Evolutionary conservation across 2,797 vertebrate species (phyloP), one percentile per base, ranked within the genome.

Genomic region (Chelmon rostratus): DNA sequence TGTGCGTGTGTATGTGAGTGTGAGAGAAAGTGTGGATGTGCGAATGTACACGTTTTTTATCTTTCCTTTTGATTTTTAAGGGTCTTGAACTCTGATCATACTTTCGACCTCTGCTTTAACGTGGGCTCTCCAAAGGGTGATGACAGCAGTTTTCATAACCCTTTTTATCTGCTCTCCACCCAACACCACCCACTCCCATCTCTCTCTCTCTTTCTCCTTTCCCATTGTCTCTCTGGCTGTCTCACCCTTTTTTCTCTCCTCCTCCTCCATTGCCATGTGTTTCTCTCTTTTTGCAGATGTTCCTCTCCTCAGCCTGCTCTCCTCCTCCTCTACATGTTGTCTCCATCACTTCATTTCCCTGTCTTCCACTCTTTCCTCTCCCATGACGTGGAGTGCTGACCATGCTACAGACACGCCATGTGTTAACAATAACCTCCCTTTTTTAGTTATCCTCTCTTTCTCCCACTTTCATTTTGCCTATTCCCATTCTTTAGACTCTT

Each of bases 241-340:
- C 64, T 72, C 33, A 6, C 38, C 40, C 13, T 38, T 53, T 52
- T 65, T 53, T 52, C 31, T 68, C 38, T 56, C 1, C 28, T 65
- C 40, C 42, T 46, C 62, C 58, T 58, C 0, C 40, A 35, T 53
- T 40, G 23, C 64, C 68, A 79, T 70, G 50, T 88, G 86, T 71
- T 81, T 78, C 76, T 77, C 25, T 81, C 69, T 57, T 73, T 62
- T 61, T 72, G 67, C 84, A 90, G 76, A 89, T 88, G 80, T 84
- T 86, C 15, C 75, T 79, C 78, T 59, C 62, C 31, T 76, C 69
- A 37, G 69, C 76, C 76, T 66, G 50, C 40, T 75, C 74, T 69
- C n/a, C 33, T 53, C n/a, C 15, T 75, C 68, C 50, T 69, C 68
- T 44, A 25, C 40, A 37, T 28, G 67, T 49, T 62, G 68, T 72